Evolutionary conservation across 2,888 invertebrate species (phyloP).

Genomic region (Rotaria magnacalcarata): DNA sequence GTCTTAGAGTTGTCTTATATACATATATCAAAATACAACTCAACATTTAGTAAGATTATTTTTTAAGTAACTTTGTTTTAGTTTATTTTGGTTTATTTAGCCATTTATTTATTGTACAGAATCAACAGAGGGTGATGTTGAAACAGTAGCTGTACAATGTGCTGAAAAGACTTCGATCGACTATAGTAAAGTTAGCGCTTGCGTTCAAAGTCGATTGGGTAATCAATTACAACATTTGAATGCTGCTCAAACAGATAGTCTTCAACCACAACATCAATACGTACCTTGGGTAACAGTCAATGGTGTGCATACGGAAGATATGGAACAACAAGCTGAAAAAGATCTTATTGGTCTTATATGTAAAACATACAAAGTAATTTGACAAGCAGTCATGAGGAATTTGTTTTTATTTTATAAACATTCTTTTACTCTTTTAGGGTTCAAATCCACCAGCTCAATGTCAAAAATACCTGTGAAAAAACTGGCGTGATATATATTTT

Average conservation of each 20-base stretch:
- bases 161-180: constrained; percentile 50
- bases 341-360: constrained; percentile 51
- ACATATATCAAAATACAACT: constrained; percentile 49
- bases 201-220: constrained; percentile 51
- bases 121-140: constrained; percentile 43
- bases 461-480: not conserved
- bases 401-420: too few relatives aligned
- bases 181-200: constrained; percentile 50
- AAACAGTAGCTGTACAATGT: constrained; percentile 49
- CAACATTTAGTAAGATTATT: not conserved
- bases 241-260: constrained; percentile 53
- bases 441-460: constrained; percentile 12
- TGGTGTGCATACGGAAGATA: constrained; percentile 54
- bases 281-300: constrained; percentile 58
- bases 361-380: constrained; percentile 49
- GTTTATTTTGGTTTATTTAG: not conserved
- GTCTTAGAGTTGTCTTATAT: constrained; percentile 52
- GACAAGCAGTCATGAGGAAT: too few relatives aligned
- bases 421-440: not conserved
- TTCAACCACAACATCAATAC: constrained; percentile 53
- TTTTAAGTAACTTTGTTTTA: not conserved
- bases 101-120: constrained; percentile 56
- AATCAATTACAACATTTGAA: constrained; percentile 55
- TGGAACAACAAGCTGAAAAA: constrained; percentile 50
- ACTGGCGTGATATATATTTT: not conserved